Evolutionary conservation across 1,140 invertebrate species (phyloP), one percentile per base, ranked within the genome.

Genomic region (Gyrodactylus bullatarudis): DNA sequence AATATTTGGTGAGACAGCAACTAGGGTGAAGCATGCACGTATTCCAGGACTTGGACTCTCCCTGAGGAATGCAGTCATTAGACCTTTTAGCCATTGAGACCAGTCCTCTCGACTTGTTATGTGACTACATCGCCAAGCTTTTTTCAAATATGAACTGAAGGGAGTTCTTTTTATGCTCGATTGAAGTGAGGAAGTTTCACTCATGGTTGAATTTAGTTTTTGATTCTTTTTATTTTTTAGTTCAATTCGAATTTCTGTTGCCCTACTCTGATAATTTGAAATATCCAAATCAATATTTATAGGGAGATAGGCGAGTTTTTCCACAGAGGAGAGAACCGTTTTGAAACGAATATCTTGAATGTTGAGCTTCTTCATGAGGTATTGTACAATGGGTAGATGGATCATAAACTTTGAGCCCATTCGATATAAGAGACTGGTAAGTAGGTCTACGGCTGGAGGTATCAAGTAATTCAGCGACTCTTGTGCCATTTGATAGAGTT

Each of bases 41-140:
- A 98, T 81, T 0, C 91, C 89, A 21, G 91, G 89, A 21, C 91
- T 93, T 1, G 91, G 90, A 0, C 91, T 94, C 78, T 95, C 89
- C 78, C 94, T 94, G 0, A 98, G 82, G 19, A 99, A 82, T 74
- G 91, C 91, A 75, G 93, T 89, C 73, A 89, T 90, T 26, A 98
- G 83, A 25, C 89, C 84, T 70, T 88, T 83, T 8, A 97, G 79
- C 94, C 93, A 99, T 81, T 97, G 91, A 2, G 95, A 82, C 94
- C 94, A 99, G 80, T 98, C 94, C 76, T 98, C 94, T 79, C 94
- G 93, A 1, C 89, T 92, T 0, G 92, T 89, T 74, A 89, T 84
- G 72, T 88, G 84, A 1, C 86, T 87, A 0, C 88, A 88, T n/a
- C 87, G 87, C 88, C 89, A 92, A 0, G 89, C 88, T 77, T 79